Conservation (phyloP, 53 echinoderm and acorn worm genomes). For the Mesocentrotus franciscanus region DNA sequence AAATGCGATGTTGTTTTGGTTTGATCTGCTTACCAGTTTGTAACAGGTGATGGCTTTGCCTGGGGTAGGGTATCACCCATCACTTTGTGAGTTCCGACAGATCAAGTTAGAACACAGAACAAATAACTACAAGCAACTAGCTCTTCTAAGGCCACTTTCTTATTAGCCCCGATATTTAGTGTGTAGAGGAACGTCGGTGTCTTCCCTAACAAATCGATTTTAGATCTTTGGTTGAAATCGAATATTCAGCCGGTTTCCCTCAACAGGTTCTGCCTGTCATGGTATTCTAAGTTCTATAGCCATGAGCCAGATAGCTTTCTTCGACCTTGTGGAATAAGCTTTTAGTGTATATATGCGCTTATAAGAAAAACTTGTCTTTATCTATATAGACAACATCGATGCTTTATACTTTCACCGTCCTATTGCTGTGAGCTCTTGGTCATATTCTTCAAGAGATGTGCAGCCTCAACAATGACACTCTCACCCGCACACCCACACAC, state of each 20-base stretch:
- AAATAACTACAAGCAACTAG: background rate
- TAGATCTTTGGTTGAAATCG: slow-evolving; percentile 33
- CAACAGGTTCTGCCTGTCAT: background rate
- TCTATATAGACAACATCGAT: background rate
- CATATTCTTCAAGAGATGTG: too few relatives aligned
- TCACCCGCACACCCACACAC: background rate
- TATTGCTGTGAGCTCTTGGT: too few relatives aligned
- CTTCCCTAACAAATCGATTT: background rate
- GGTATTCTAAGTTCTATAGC: background rate
- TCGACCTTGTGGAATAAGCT: background rate
- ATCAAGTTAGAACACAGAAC: background rate
- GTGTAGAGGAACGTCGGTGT: background rate
- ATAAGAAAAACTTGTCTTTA: background rate
- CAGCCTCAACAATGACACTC: background rate
- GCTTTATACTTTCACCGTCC: too few relatives aligned
- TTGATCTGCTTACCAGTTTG: slow-evolving; percentile 4
- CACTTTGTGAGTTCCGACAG: slow-evolving; percentile 33
- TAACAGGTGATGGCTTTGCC: slow-evolving; percentile 38
- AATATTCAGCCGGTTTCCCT: background rate
- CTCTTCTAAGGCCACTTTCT: background rate
- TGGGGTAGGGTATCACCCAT: background rate
- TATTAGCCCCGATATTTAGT: background rate
- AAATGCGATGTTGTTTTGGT: slow-evolving; percentile 38
- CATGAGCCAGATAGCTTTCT: background rate
- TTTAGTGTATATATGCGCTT: background rate